These are phyloP conservation scores for Gymnothorax javanicus DNA, from an alignment of 2,797 vertebrate species.

Conservation along the genomic window DNA sequence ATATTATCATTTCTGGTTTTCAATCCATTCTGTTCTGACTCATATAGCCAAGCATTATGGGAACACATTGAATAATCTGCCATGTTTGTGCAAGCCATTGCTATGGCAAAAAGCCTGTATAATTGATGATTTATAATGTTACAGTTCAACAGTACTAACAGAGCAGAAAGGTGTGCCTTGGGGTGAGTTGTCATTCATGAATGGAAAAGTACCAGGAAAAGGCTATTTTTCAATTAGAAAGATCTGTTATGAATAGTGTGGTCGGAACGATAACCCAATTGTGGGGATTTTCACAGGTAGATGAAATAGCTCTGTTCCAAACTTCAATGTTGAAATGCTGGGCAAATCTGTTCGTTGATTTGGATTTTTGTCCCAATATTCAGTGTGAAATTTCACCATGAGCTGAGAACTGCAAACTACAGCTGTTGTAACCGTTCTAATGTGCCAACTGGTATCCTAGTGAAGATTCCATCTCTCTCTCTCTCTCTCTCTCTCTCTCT, in stretches of 20 bases:
- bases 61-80: constrained; percentile 52
- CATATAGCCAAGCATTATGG: constrained; percentile 65
- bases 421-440: constrained; percentile 62
- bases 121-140: constrained; percentile 66
- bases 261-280: constrained; percentile 40
- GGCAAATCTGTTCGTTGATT: constrained; percentile 73
- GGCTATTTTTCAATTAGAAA: neutral
- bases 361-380: constrained; percentile 66
- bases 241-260: constrained; percentile 17
- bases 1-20: constrained; percentile 76
- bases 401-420: constrained; percentile 62
- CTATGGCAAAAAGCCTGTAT: constrained; percentile 61
- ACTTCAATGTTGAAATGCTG: constrained; percentile 56
- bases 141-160: constrained; percentile 41
- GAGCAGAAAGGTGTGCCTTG: constrained; percentile 47
- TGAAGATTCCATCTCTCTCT: constrained; percentile 36
- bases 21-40: constrained; percentile 69
- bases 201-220: neutral
- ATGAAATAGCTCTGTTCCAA: constrained; percentile 53
- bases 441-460: constrained; percentile 56
- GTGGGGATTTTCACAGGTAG: constrained; percentile 50
- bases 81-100: constrained; percentile 67
- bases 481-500: constrained; percentile 33
- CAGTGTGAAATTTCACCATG: constrained; percentile 73
- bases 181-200: constrained; percentile 29